Evolutionary conservation across 2,797 vertebrate species (phyloP).

Genomic region (Furcifer pardalis): DNA sequence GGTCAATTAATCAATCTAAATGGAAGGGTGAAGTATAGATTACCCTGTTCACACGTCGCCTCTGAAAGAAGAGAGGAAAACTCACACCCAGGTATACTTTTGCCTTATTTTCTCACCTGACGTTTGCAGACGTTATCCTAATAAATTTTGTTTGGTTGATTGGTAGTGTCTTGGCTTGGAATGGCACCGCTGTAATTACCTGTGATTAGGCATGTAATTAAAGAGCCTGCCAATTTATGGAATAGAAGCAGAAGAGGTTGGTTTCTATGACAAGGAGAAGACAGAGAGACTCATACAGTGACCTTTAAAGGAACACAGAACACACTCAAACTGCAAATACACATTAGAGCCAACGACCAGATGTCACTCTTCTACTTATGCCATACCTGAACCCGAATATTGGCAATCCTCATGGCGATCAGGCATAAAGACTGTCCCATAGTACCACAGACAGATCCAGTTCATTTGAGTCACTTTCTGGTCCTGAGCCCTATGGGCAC

Average conservation of each 20-base stretch:
- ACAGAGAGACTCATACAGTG: not conserved
- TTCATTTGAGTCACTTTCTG: no score
- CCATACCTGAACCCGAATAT: no score
- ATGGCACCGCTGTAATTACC: not conserved
- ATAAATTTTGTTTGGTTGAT: rapidly evolving
- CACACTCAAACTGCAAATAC: not conserved
- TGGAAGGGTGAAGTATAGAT: slow-evolving; percentile 52
- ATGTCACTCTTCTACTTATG: not conserved
- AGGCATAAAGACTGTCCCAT: no score
- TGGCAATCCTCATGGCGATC: no score
- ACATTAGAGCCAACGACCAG: no score
- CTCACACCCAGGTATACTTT: rapidly evolving
- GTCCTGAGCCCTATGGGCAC: no score
- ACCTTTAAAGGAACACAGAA: not conserved
- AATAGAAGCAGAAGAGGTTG: not conserved
- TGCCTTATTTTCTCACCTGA: not conserved
- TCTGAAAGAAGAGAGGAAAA: not conserved
- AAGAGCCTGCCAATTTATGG: rapidly evolving
- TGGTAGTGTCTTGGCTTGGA: not conserved
- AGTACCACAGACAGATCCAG: no score
- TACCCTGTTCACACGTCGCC: not conserved
- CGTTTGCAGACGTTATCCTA: rapidly evolving
- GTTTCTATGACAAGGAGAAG: not conserved
- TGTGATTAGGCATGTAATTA: not conserved
- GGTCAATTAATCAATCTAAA: slow-evolving; percentile 76